Evolutionary conservation across 2,888 invertebrate genomes (phyloP), one percentile per base, ranked within the genome.

Genomic region (Lasioglossum leucozonium): DNA sequence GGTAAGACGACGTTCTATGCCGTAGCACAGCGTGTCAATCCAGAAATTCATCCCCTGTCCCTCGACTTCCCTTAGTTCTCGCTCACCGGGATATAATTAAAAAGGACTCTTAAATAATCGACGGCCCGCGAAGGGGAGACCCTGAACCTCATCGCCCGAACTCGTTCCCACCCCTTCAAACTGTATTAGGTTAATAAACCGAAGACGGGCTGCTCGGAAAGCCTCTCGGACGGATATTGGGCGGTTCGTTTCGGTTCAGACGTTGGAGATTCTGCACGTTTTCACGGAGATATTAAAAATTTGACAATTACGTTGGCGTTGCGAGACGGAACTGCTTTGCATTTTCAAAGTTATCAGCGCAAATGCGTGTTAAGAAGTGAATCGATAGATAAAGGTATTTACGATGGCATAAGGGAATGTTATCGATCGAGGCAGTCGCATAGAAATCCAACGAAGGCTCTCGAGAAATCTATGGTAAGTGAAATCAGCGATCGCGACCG

Each of bases 41-140:
- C 65, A 34, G 65, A 67, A 37, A 67, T 34, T n/a, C 77, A 44
- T 67, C 72, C 72, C 72, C 34, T 34, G 16, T 0, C 4, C 16
- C 65, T 42, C 65, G 37, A 13, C 78, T 62, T n/a, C 72, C 42
- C 30, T 51, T 62, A 30, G 62, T 26, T 30, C 6, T 6, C 62
- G 62, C 6, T 16, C 79, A 65, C 47, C 75, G 72, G 81, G 65
- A 77, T 67, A 81, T 81, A 86, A 84, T 85, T 85, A 86, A 85
- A 65, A 82, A 79, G 80, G 85, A 55, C 77, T 76, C 78, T 80
- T 34, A 65, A 65, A 65, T 65, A 65, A 65, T 65, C 65, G 34
- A 3, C 62, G 30, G 62, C 16, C 16, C 62, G 4, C 51, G 26
- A 16, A 62, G 16, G 30, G 6, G 62, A 30, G 30, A 30, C 13